Percentiles rank a stretch among this genome's conserved stretches.
phyloP scores from a whole-genome alignment of 2,797 vertebrate species.

The Decapterus maruadsi region DNA sequence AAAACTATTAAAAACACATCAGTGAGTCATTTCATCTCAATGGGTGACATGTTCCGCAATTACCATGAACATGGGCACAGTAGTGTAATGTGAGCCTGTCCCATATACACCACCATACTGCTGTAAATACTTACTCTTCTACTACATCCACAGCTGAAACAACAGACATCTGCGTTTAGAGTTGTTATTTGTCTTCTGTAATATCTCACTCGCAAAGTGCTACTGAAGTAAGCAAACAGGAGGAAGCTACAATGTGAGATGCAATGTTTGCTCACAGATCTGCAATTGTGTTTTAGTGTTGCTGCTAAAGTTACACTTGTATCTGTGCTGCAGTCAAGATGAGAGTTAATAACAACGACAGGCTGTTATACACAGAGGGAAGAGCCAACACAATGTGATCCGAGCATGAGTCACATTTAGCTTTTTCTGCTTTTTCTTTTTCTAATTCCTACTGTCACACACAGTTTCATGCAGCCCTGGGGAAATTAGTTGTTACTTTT shows the following conservation, averaged over 20 bases:
- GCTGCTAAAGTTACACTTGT: background rate
- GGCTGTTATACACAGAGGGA: background rate
- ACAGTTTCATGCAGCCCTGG: background rate
- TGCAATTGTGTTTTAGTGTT: background rate
- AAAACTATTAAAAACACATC: constrained; percentile 1
- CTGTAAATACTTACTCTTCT: background rate
- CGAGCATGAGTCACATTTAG: background rate
- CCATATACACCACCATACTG: background rate
- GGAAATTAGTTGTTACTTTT: background rate
- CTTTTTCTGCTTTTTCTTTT: background rate
- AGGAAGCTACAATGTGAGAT: background rate
- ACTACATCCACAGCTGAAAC: background rate
- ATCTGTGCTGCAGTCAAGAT: background rate
- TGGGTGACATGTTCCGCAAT: background rate
- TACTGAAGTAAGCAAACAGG: background rate
- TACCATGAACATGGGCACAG: no score
- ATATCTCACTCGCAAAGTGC: background rate
- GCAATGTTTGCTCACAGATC: background rate
- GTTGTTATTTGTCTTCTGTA: background rate
- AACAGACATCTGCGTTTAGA: background rate
- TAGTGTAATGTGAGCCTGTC: background rate
- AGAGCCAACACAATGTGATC: background rate
- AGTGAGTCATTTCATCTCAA: background rate
- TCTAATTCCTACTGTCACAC: background rate
- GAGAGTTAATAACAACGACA: background rate